Evolutionary conservation across 2,113 vertebrate genomes (phyloP).

Genomic region (Echinops telfairi): DNA sequence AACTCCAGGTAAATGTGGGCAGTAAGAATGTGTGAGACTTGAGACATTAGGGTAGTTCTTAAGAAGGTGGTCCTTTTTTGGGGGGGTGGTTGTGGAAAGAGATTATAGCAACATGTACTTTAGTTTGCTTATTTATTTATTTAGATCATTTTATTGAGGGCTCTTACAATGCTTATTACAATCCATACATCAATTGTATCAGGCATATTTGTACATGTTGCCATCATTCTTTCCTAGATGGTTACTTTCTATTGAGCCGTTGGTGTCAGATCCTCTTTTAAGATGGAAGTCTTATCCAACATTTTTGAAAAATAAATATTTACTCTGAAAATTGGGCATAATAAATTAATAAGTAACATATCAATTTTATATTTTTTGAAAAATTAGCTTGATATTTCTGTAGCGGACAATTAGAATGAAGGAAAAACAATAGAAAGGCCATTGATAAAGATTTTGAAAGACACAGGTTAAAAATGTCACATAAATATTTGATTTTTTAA

Average conservation of each 20-base stretch:
- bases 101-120: too few relatives aligned
- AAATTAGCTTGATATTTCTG: neutral
- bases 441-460: neutral
- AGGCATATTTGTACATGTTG: too few relatives aligned
- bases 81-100: too few relatives aligned
- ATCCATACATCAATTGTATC: too few relatives aligned
- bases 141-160: too few relatives aligned
- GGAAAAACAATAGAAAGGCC: neutral
- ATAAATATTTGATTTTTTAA: neutral
- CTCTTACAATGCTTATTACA: too few relatives aligned
- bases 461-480: neutral
- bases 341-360: neutral
- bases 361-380: neutral
- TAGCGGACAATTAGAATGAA: neutral
- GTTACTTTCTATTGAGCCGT: too few relatives aligned
- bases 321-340: neutral
- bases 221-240: too few relatives aligned
- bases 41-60: too few relatives aligned
- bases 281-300: neutral
- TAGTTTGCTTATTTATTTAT: too few relatives aligned
- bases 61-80: too few relatives aligned
- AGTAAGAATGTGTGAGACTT: neutral
- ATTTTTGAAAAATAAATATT: neutral
- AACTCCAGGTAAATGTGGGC: too few relatives aligned
- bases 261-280: neutral